Base-by-base conservation (phyloP, 2,888 invertebrate species). In the Melanotus villosus region DNA sequence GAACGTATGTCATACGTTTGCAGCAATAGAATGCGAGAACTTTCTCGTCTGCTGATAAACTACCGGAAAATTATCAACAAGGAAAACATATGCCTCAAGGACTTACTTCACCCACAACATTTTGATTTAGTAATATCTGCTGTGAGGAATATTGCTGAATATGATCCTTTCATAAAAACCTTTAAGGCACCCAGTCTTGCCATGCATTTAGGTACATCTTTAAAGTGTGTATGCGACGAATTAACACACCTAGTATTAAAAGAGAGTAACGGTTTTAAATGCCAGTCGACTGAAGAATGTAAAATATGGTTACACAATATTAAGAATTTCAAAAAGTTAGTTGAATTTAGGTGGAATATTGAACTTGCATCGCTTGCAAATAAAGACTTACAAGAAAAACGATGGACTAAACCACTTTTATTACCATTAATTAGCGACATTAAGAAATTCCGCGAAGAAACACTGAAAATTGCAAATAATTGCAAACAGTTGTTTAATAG, bases 321-420 rank as follows among this genome's bases (percentile, higher is more conserved):
- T 7, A 69, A 69, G 45, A n/a, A 68, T 54, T 65, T 68, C n/a
- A 69, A 60, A 38, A 59, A 63, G 30, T 32, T 71, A 14, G 34
- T 60, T 30, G 68, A 71, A 54, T 57, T 70, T 14, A 67, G 75
- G n/a, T 76, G 75, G 77, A 76, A 73, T 52, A 75, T 50, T 14
- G 76, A 77, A 72, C 9, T 76, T 26, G 65, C 67, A 9, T 74
- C 73, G 12, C 64, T 75, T 14, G 77, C 76, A 45, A 75, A 77
- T 52, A 78, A 76, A 57, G 75, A 75, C 32, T 34, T 76, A 34
- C 72, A 73, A 41, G 75, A 77, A 70, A 76, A 77, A 54, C 47
- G 60, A 30, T 77, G 76, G 76, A 70, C 73, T 45, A 77, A 75
- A 60, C 76, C 78, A 43, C 47, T 75, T n/a, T 65, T 77, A 2